A percentile compares a stretch with the other conserved stretches of the same genome.
phyloP scores from a whole-genome alignment of 1,140 invertebrate species.

The Platorchestia sp. region DNA sequence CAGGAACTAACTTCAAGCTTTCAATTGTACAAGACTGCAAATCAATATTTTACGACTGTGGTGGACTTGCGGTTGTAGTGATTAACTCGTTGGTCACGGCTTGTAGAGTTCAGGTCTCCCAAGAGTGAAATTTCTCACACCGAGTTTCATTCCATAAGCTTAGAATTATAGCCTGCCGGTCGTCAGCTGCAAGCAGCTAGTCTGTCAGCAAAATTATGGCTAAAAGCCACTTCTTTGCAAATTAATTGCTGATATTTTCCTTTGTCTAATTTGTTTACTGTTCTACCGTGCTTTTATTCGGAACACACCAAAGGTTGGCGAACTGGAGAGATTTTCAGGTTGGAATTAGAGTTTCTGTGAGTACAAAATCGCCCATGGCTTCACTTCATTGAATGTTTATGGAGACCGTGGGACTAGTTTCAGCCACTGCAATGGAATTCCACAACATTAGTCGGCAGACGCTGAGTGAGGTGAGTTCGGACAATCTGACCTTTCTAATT shows the following conservation, averaged over 20 bases:
- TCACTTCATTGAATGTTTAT: not conserved
- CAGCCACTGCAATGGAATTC: not conserved
- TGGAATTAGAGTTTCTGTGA: not conserved
- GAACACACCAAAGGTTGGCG: not conserved
- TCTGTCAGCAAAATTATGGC: not conserved
- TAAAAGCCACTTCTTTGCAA: not conserved
- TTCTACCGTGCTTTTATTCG: not conserved
- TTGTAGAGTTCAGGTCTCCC: too few species aligned
- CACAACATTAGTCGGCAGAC: not conserved
- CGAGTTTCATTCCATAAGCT: not conserved
- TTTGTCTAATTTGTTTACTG: not conserved
- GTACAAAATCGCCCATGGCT: not conserved
- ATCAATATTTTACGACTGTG: not conserved
- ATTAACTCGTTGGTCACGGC: not conserved
- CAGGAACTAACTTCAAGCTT: not conserved
- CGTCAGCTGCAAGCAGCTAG: not conserved
- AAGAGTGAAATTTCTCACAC: not conserved
- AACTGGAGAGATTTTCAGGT: not conserved
- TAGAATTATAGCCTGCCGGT: not conserved
- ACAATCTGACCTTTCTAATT: not conserved
- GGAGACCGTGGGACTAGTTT: not conserved
- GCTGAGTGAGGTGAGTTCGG: not conserved
- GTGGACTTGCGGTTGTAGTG: not conserved
- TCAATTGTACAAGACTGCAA: not conserved
- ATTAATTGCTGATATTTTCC: not conserved